Evolutionary conservation across 2,797 vertebrate species (phyloP), one percentile per base, ranked within the genome.

Genomic region (Pelobates cultripes): DNA sequence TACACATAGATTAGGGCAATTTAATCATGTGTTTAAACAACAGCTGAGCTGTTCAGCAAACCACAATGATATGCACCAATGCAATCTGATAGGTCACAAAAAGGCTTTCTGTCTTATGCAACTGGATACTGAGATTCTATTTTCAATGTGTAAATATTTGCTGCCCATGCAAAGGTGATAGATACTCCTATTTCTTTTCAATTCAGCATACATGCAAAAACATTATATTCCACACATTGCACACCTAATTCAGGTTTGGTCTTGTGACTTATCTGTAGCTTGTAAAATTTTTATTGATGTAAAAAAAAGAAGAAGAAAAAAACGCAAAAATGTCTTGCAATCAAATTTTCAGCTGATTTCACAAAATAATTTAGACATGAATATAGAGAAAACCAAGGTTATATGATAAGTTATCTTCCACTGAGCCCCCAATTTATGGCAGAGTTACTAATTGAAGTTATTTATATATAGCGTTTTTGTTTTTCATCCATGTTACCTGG

Each of bases 21-120:
- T 83, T 78, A 83, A 74, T 78, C 70, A 83, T 61, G 64, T 82
- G 55, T 57, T 64, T 53, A 42, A 78, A 69, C 80, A 82, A 82
- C 70, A 78, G 81, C 81, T 83, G 81, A 83, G 60, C 75, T 69
- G 81, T 83, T 83, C 63, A 57, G 10, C 61, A 68, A 73, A 83
- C 81, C 81, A 78, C 75, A 83, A 69, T 74, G 75, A 74, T 70
- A 78, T 78, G 75, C 72, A 73, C 43, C 76, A 73, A 43, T 69
- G 70, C 63, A 61, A 78, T 78, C 53, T 74, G 75, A 78, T 82
- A 82, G 68, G 75, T 73, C 70, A 74, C 70, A 77, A 61, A 73
- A 69, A 78, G 75, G 63, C n/a, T 73, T 82, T 83, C 42, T 61
- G 40, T 74, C 64, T 83, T 69, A 68, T 67, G 70, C 69, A 82